phyloP scores from a whole-genome alignment of 64 coral and sea anemone species.

The Montipora sp. region DNA sequence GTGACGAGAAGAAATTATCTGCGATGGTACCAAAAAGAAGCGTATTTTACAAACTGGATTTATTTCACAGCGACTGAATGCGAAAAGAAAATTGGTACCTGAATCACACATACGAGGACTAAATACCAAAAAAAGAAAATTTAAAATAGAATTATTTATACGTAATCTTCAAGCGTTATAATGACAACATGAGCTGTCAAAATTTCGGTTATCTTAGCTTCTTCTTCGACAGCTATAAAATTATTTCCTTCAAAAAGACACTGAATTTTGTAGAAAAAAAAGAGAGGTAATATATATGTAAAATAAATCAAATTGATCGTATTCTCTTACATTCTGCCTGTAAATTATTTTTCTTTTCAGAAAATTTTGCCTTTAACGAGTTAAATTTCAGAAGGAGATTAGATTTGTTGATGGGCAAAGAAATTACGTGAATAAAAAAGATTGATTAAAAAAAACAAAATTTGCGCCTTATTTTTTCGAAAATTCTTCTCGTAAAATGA shows the following conservation, averaged over 20 bases:
- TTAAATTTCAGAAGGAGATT: background rate
- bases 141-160: slow-evolving; percentile 55
- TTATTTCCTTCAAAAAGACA: slow-evolving; percentile 37
- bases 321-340: slow-evolving; percentile 53
- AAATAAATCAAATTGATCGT: slow-evolving; percentile 62
- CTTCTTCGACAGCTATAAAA: slow-evolving; percentile 29
- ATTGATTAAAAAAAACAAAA: slow-evolving; percentile 9
- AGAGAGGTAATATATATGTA: slow-evolving; percentile 51
- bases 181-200: slow-evolving; percentile 45
- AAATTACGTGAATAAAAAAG: slow-evolving; percentile 43
- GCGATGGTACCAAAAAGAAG: background rate
- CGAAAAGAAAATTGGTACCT: background rate
- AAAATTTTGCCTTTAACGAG: slow-evolving; percentile 42
- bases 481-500: background rate
- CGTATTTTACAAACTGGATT: slow-evolving; percentile 13
- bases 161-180: slow-evolving; percentile 35
- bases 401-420: slow-evolving; percentile 23
- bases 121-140: slow-evolving; percentile 26
- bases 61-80: background rate
- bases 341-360: slow-evolving; percentile 55
- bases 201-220: slow-evolving; percentile 36
- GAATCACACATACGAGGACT: background rate
- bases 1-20: background rate
- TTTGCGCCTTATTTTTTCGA: slow-evolving; percentile 1
- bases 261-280: slow-evolving; percentile 52